A percentile compares a stretch with the other conserved stretches of the same genome.
phyloP scores from a whole-genome alignment of 2,888 invertebrate genomes.

The Sicus ferrugineus region DNA sequence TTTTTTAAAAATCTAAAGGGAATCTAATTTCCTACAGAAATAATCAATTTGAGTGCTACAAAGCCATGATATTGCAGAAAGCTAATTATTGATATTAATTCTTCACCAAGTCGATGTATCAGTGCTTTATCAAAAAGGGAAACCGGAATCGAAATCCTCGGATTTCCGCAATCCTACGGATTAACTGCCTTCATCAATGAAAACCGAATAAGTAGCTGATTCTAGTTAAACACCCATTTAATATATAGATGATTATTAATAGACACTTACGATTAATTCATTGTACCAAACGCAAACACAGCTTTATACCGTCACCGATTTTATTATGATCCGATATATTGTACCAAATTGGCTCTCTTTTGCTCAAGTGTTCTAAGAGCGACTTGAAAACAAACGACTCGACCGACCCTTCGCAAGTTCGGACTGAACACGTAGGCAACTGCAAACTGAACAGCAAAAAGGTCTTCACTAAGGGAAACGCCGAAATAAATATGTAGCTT shows the following conservation, averaged over 20 bases:
- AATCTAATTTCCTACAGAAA: no score
- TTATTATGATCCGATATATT: constrained; percentile 23
- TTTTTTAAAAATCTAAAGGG: no score
- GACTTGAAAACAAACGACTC: neutral
- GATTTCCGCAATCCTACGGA: constrained; percentile 38
- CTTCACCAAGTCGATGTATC: neutral
- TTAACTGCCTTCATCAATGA: constrained; percentile 54
- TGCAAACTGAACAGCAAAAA: constrained; percentile 36
- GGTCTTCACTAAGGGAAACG: neutral
- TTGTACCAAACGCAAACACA: constrained; percentile 34
- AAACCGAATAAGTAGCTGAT: constrained; percentile 40
- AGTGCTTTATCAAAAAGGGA: constrained; percentile 32
- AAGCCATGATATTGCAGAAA: no score
- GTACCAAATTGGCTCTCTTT: constrained; percentile 17
- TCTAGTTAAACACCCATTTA: constrained; percentile 30
- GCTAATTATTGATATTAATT: neutral
- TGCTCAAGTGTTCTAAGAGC: neutral
- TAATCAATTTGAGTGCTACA: no score
- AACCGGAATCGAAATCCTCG: constrained; percentile 39
- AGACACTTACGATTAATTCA: constrained; percentile 25
- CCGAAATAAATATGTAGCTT: neutral
- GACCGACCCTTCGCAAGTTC: constrained; percentile 18
- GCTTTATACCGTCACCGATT: constrained; percentile 33
- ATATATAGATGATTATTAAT: constrained; percentile 24
- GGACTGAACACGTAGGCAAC: constrained; percentile 26